Conservation (phyloP, 2,113 vertebrate species). For the Prunella fulvescens region DNA sequence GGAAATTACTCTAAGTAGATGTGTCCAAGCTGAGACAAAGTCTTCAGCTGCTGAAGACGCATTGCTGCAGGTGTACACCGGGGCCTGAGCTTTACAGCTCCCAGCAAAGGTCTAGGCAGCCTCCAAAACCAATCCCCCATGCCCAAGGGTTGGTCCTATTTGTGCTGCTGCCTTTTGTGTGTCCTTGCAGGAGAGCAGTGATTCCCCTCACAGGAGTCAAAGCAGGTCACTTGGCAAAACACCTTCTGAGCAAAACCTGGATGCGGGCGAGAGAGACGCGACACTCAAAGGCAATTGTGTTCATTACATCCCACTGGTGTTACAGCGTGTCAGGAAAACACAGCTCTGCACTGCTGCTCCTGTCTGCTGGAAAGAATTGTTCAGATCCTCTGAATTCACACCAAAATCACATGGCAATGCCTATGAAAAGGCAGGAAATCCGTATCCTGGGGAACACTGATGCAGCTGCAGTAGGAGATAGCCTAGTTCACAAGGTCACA, state of each 20-base stretch:
- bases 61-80: neutral
- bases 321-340: neutral
- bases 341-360: neutral
- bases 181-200: neutral
- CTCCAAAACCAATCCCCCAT: neutral
- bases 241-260: neutral
- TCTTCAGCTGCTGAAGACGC: neutral
- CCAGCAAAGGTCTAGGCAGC: neutral
- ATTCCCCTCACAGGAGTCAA: neutral
- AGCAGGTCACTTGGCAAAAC: neutral
- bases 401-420: neutral
- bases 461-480: neutral
- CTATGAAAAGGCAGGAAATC: neutral
- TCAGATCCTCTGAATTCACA: neutral
- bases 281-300: neutral
- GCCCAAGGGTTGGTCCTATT: neutral
- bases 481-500: neutral
- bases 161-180: neutral
- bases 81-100: neutral
- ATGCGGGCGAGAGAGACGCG: neutral
- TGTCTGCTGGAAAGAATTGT: neutral
- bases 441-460: neutral
- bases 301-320: neutral
- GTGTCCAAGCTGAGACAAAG: neutral
- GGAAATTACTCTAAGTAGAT: neutral